Evolutionary conservation across 2,888 invertebrate genomes (phyloP).

Genomic region (Neocrepidodera transversa): DNA sequence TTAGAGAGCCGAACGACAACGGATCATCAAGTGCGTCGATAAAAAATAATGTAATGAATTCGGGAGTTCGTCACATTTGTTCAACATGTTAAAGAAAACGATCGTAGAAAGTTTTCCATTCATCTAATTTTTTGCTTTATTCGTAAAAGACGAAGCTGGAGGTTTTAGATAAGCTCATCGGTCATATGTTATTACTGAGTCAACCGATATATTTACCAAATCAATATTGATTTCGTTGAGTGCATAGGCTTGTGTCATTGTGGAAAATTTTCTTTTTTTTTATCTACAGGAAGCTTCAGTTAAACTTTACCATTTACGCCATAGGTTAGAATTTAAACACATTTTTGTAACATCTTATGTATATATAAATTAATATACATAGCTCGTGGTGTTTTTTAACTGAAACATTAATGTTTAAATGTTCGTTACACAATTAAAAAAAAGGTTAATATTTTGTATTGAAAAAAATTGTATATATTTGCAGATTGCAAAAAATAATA

Average conservation of each 20-base stretch:
- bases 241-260: neutral
- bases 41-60: slow-evolving; percentile 14
- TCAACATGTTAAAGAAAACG: slow-evolving; percentile 22
- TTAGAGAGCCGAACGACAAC: neutral
- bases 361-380: too few relatives aligned
- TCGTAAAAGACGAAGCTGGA: slow-evolving; percentile 7
- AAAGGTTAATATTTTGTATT: too few relatives aligned
- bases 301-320: too few relatives aligned
- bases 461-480: too few relatives aligned
- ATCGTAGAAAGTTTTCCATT: slow-evolving; percentile 9
- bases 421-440: too few relatives aligned
- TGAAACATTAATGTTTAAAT: too few relatives aligned
- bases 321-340: too few relatives aligned
- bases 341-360: too few relatives aligned
- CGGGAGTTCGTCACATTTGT: slow-evolving; percentile 7
- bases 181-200: too few relatives aligned
- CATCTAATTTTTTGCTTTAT: slow-evolving; percentile 17
- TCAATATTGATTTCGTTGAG: slow-evolving; percentile 1
- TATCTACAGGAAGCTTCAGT: neutral
- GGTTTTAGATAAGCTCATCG: slow-evolving; percentile 10
- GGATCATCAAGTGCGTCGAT: neutral
- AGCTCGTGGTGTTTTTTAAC: too few relatives aligned
- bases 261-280: neutral
- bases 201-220: neutral
- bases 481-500: too few relatives aligned